Evolutionary conservation across 2,113 vertebrate species (phyloP).

Genomic region (Grammomys dolichurus): DNA sequence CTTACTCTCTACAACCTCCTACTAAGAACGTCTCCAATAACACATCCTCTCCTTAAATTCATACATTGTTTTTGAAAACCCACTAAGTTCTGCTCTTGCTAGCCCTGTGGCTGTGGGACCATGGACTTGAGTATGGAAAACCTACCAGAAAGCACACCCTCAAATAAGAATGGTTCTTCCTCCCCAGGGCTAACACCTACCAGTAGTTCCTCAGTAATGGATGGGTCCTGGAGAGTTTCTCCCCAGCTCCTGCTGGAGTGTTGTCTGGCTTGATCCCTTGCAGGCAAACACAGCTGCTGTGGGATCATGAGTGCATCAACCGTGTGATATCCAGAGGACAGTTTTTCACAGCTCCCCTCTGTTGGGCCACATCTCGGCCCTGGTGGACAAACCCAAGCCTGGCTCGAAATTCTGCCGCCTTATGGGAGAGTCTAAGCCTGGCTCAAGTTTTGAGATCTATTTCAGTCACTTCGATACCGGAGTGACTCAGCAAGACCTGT

Average conservation of each 20-base stretch:
- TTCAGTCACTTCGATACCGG: too few species aligned
- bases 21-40: not conserved
- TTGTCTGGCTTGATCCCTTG: not conserved
- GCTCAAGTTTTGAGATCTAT: too few species aligned
- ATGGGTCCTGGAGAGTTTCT: not conserved
- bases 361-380: too few species aligned
- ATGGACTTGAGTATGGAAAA: not conserved
- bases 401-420: too few species aligned
- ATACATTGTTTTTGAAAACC: not conserved
- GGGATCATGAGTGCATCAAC: not conserved
- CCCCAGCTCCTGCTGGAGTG: not conserved
- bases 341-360: not conserved
- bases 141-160: not conserved
- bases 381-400: too few species aligned
- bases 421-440: too few species aligned
- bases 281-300: not conserved
- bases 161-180: not conserved
- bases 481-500: too few species aligned
- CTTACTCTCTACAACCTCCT: not conserved
- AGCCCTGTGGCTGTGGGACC: not conserved
- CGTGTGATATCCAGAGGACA: not conserved
- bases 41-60: not conserved
- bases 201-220: too few species aligned
- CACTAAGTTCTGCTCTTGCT: not conserved
- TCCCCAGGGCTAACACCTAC: not conserved